Evolutionary conservation across 2,888 invertebrate species (phyloP).

Genomic region (Apocheima hispidaria): DNA sequence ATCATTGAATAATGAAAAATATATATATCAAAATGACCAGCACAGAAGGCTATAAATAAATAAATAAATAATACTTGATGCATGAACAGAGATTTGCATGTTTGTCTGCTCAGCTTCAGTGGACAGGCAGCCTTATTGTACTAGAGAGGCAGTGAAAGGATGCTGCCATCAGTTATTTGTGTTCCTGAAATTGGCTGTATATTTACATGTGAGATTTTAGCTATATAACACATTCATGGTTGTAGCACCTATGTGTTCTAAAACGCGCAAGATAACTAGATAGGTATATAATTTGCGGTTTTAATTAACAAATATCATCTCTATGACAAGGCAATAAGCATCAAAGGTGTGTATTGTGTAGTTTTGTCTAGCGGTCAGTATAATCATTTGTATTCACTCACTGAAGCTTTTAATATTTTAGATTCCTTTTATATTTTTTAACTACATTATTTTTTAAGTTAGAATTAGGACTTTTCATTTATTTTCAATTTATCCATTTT

Average conservation of each 20-base stretch:
- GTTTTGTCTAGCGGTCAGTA: constrained; percentile 15
- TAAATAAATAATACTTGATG: no score
- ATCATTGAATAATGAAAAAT: no score
- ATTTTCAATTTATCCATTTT: constrained; percentile 12
- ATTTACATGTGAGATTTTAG: constrained; percentile 49
- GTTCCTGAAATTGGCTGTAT: constrained; percentile 59
- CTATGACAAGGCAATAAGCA: constrained; percentile 28
- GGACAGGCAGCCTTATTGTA: not conserved
- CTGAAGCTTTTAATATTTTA: constrained; percentile 22
- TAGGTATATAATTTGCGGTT: not conserved
- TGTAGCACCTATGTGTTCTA: constrained; percentile 51
- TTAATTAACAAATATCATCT: constrained; percentile 24
- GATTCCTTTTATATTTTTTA: constrained; percentile 15
- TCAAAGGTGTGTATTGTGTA: constrained; percentile 18
- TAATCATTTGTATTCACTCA: constrained; percentile 28
- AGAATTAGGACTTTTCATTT: constrained; percentile 19
- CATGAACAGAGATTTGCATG: not conserved
- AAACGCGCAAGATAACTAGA: not conserved
- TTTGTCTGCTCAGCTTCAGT: no score
- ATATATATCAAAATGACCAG: no score
- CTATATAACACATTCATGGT: constrained; percentile 46
- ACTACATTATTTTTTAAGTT: constrained; percentile 17
- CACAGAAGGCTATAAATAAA: no score
- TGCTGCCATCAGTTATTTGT: constrained; percentile 35
- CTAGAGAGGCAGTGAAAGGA: constrained; percentile 1